Evolutionary conservation across 2,888 invertebrate species (phyloP).

Genomic region (Metopia argyrocephala): DNA sequence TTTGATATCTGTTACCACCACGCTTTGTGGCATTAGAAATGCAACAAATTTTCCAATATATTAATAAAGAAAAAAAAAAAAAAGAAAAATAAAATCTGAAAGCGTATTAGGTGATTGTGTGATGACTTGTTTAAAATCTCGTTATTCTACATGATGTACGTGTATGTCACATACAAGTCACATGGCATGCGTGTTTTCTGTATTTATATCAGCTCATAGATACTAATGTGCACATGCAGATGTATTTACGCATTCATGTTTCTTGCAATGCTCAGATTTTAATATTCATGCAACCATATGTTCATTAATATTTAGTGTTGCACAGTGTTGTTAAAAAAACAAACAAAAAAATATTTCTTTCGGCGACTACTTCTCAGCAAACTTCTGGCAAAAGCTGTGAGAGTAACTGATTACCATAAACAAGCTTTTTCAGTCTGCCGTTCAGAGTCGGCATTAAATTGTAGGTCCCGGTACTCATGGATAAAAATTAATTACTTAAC

Average conservation of each 20-base stretch:
- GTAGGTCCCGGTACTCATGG: too few relatives aligned
- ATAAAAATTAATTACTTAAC: too few relatives aligned
- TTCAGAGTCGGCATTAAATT: too few relatives aligned
- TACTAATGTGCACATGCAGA: background rate
- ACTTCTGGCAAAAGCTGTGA: too few relatives aligned
- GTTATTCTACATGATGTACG: slow-evolving; percentile 56
- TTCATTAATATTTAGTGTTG: background rate
- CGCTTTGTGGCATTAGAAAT: slow-evolving; percentile 19
- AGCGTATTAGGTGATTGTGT: slow-evolving; percentile 18
- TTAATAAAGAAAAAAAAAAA: slow-evolving; percentile 20
- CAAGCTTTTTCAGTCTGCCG: too few relatives aligned
- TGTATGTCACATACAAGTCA: slow-evolving; percentile 34
- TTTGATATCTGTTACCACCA: background rate
- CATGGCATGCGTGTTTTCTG: slow-evolving; percentile 31
- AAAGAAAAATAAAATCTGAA: too few relatives aligned
- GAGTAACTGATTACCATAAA: too few relatives aligned
- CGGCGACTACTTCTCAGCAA: too few relatives aligned
- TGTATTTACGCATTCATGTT: background rate
- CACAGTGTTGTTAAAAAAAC: too few relatives aligned
- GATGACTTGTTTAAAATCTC: slow-evolving; percentile 55
- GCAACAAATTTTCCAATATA: slow-evolving; percentile 49
- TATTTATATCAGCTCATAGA: background rate
- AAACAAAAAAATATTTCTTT: too few relatives aligned
- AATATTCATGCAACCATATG: background rate
- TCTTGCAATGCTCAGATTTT: background rate